A percentile compares a stretch with the other conserved stretches of the same genome.
These are phyloP conservation scores for Pomatorhinus ruficollis DNA, from an alignment of 2,113 vertebrate species.

Conservation along the genomic window DNA sequence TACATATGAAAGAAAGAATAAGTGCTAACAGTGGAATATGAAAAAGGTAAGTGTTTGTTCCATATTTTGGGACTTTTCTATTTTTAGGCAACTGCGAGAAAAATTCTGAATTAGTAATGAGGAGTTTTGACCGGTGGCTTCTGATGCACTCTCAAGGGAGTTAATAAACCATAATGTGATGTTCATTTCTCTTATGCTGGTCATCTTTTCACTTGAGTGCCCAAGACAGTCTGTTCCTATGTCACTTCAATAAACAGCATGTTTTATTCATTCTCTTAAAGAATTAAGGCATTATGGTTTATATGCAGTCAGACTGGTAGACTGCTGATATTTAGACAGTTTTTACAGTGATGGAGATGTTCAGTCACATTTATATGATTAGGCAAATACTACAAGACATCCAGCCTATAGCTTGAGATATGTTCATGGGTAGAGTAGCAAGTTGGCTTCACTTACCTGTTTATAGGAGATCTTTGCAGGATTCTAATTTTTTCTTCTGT, in stretches of 20 bases:
- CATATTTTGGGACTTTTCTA: not conserved
- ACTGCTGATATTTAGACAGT: not conserved
- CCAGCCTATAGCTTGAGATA: not conserved
- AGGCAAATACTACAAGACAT: not conserved
- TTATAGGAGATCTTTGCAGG: not conserved
- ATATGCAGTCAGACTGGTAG: not conserved
- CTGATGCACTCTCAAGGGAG: not conserved
- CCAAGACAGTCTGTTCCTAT: not conserved
- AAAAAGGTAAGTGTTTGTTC: not conserved
- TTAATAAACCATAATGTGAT: not conserved
- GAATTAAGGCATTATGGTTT: not conserved
- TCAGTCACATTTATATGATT: not conserved
- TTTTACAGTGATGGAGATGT: not conserved
- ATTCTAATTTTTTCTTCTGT: not conserved
- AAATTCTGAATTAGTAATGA: not conserved
- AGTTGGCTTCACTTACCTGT: not conserved
- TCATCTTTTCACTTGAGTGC: not conserved
- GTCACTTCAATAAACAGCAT: not conserved
- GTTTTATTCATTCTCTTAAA: conserved; percentile 25
- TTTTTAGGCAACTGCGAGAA: not conserved
- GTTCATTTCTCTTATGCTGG: not conserved
- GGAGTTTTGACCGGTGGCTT: not conserved
- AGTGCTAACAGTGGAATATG: not conserved
- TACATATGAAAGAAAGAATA: not conserved
- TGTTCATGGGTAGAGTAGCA: not conserved